phyloP scores from a whole-genome alignment of 1,140 invertebrate species.

The Papilio helenus region DNA sequence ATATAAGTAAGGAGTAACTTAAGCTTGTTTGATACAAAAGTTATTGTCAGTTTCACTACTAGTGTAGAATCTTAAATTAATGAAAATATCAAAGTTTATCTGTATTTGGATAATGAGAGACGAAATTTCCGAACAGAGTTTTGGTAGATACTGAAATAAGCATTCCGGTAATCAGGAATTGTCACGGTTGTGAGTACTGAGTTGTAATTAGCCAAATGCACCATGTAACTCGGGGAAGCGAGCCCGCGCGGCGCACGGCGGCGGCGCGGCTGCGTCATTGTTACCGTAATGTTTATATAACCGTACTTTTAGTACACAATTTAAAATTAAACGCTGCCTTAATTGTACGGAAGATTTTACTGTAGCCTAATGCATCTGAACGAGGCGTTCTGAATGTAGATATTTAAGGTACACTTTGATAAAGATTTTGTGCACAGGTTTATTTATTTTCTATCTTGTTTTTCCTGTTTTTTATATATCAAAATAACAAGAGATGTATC shows the following conservation, averaged over 20 bases:
- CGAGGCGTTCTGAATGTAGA: slow-evolving; percentile 51
- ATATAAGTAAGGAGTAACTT: background rate
- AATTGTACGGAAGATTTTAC: slow-evolving; percentile 73
- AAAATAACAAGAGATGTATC: background rate
- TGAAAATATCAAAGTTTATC: background rate
- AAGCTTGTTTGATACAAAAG: background rate
- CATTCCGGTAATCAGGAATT: slow-evolving; percentile 73
- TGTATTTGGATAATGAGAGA: background rate
- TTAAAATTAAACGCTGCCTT: slow-evolving; percentile 82
- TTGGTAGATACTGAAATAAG: slow-evolving; percentile 64
- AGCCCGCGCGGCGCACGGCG: slow-evolving; percentile 44
- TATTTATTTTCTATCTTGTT: background rate
- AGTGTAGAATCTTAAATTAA: background rate
- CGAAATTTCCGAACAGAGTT: slow-evolving; percentile 20
- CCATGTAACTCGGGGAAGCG: slow-evolving; percentile 69
- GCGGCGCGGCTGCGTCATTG: slow-evolving; percentile 61
- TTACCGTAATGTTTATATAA: slow-evolving; percentile 81
- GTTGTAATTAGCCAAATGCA: slow-evolving; percentile 81
- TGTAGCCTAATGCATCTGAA: slow-evolving; percentile 70
- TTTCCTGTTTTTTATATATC: background rate
- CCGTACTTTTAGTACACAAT: slow-evolving; percentile 81
- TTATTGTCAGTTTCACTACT: background rate
- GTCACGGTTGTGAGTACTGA: slow-evolving; percentile 72
- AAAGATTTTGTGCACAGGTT: background rate
- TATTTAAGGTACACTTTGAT: background rate